Evolutionary conservation across 2,113 vertebrate genomes (phyloP).

Genomic region (Labrus mixtus): DNA sequence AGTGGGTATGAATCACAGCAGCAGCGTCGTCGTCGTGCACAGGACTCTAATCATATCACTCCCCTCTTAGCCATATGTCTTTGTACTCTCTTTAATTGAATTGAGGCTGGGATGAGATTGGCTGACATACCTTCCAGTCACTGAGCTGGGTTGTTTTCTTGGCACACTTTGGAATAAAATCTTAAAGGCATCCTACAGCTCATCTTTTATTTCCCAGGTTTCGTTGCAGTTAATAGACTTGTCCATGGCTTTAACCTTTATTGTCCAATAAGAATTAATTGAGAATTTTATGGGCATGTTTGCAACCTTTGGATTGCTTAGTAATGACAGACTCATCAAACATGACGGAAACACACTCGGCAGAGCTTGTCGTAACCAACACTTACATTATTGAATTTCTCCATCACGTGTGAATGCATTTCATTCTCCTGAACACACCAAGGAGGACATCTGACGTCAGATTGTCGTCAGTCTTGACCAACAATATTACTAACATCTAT

Average conservation of each 20-base stretch:
- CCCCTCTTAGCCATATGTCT: conserved; percentile 74
- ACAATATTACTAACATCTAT: conserved; percentile 45
- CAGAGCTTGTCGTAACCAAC: conserved; percentile 48
- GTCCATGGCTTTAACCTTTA: conserved; percentile 16
- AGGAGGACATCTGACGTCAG: conserved; percentile 52
- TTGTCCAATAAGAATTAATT: conserved; percentile 40
- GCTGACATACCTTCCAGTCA: conserved; percentile 70
- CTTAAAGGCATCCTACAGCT: conserved; percentile 18
- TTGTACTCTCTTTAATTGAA: conserved; percentile 81
- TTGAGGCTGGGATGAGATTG: conserved; percentile 75
- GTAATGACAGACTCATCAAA: conserved; percentile 40
- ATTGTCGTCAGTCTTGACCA: conserved; percentile 26
- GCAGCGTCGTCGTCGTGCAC: conserved; percentile 38
- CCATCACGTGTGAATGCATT: conserved; percentile 39
- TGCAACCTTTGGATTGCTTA: conserved; percentile 1
- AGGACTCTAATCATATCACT: conserved; percentile 81
- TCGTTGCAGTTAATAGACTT: conserved; percentile 8
- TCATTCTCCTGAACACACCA: conserved; percentile 53
- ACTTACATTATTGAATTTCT: conserved; percentile 71
- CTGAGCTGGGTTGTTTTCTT: conserved; percentile 54
- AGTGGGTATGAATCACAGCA: conserved; percentile 69
- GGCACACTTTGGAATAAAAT: conserved; percentile 39
- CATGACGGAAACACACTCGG: conserved; percentile 25
- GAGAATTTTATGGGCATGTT: conserved; percentile 28
- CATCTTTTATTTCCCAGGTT: conserved; percentile 5